Evolutionary conservation across 2,113 vertebrate species (phyloP).

Genomic region (Mustelus asterias): DNA sequence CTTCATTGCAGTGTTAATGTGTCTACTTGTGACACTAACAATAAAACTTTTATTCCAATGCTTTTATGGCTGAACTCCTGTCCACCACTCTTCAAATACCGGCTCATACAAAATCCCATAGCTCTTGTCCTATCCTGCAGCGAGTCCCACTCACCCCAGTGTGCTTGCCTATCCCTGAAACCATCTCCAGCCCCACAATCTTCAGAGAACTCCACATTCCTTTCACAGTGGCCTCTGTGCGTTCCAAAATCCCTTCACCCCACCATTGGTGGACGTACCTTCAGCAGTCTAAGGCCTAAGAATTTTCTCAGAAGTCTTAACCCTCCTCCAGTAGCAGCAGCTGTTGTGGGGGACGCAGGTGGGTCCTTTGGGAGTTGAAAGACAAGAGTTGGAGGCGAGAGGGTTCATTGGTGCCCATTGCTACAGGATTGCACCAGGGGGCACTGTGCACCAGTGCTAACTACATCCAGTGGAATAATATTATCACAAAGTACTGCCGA

Average conservation of each 20-base stretch:
- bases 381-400: background rate
- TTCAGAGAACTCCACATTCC: background rate
- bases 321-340: too few species aligned
- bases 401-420: background rate
- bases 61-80: background rate
- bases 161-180: background rate
- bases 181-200: background rate
- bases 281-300: background rate
- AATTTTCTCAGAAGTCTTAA: background rate
- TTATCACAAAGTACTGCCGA: background rate
- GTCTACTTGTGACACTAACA: too few species aligned
- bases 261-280: background rate
- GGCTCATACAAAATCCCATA: background rate
- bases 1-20: too few species aligned
- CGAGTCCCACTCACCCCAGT: background rate
- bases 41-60: background rate
- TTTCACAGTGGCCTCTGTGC: too few species aligned
- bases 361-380: background rate
- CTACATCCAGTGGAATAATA: background rate
- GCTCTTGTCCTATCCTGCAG: background rate
- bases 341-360: background rate
- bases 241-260: background rate
- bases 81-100: background rate
- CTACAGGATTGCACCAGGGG: background rate
- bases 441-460: slow-evolving; percentile 7